Conservation (phyloP, 2,797 vertebrate species). For the Kryptolebias ocellatus region DNA sequence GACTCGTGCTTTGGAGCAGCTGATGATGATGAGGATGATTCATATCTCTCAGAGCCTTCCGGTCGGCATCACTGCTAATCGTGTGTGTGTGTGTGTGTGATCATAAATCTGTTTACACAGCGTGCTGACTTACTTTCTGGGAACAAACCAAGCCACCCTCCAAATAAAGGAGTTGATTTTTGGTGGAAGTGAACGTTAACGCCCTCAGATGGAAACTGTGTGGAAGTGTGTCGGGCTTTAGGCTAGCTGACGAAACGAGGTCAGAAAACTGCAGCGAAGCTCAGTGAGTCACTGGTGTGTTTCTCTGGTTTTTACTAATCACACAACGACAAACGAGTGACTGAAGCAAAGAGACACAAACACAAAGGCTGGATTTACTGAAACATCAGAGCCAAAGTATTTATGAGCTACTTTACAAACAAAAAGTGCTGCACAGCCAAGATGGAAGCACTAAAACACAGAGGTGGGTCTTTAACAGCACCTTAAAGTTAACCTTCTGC, state of each 20-base stretch:
- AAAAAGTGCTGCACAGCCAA: too few relatives aligned
- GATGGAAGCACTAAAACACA: too few relatives aligned
- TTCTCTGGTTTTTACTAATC: constrained; percentile 49
- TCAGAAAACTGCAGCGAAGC: constrained; percentile 40
- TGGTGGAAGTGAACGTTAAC: background rate
- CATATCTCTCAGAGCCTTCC: constrained; percentile 57
- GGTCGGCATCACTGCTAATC: constrained; percentile 48
- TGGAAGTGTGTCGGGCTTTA: constrained; percentile 13
- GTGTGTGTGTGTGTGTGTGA: constrained; percentile 22
- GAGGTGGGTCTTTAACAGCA: too few relatives aligned
- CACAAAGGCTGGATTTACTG: constrained; percentile 22
- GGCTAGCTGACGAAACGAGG: constrained; percentile 47
- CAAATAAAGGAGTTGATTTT: background rate
- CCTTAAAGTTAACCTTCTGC: constrained; percentile 14
- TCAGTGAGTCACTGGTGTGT: constrained; percentile 48
- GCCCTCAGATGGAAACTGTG: constrained; percentile 2
- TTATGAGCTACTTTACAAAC: too few relatives aligned
- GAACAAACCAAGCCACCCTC: background rate
- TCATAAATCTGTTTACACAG: constrained; percentile 24
- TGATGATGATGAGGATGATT: constrained; percentile 58
- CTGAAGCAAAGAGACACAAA: constrained; percentile 31
- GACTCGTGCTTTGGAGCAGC: constrained; percentile 47
- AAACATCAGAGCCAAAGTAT: constrained; percentile 5
- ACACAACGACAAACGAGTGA: constrained; percentile 47
- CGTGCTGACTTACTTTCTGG: background rate